These are phyloP conservation scores for Protonemura montana DNA, from an alignment of 2,888 invertebrate species.

Conservation along the genomic window DNA sequence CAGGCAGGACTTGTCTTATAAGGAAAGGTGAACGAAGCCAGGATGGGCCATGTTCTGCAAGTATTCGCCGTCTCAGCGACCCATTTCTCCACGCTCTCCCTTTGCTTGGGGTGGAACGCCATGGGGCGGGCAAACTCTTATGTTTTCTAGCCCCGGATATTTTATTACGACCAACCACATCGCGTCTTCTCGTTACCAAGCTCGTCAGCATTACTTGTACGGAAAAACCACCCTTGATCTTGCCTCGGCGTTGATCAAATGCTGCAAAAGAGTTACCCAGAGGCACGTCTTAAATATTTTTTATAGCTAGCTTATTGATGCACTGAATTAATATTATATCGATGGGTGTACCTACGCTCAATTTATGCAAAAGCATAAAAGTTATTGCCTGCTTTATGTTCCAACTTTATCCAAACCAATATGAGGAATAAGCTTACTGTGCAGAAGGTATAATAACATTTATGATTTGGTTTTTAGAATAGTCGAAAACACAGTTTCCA, in stretches of 20 bases:
- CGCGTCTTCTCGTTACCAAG: slow-evolving; percentile 7
- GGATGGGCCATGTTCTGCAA: background rate
- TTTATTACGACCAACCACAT: slow-evolving; percentile 37
- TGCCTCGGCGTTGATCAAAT: background rate
- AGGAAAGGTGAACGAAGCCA: background rate
- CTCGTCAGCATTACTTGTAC: slow-evolving; percentile 27
- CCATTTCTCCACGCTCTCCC: slow-evolving; percentile 41
- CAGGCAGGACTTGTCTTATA: background rate
- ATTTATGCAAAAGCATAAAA: no score
- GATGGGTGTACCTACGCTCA: no score
- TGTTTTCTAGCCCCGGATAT: slow-evolving; percentile 42
- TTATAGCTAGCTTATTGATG: no score
- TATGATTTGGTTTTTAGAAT: background rate
- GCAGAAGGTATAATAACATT: background rate
- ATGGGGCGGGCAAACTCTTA: background rate
- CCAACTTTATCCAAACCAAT: no score
- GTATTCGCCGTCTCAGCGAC: slow-evolving; percentile 45
- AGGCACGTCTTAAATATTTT: no score
- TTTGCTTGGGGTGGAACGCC: background rate
- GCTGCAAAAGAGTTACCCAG: no score
- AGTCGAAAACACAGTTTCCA: background rate
- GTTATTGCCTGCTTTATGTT: no score
- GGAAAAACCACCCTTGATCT: background rate
- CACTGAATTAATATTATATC: no score
- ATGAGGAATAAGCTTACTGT: no score